Evolutionary conservation across 2,113 vertebrate genomes (phyloP), one percentile per base, ranked within the genome.

Genomic region (Blennius ocellaris): DNA sequence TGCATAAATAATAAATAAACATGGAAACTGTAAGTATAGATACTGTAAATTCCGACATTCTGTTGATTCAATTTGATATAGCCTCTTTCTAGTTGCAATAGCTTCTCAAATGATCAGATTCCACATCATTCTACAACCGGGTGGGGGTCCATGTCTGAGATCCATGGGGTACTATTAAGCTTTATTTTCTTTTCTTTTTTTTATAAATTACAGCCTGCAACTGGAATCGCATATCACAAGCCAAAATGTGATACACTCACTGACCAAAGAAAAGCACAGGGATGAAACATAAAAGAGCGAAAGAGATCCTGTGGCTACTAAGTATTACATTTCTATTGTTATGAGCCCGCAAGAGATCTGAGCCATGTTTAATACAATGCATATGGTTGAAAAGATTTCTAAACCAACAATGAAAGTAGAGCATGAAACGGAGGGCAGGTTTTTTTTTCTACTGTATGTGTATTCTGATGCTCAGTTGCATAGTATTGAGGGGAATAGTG

Each of bases 321-420:
- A 36, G 67, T 83, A 83, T 83, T 82, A 61, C 21, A 81, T 76
- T 85, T 71, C 72, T 14, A 66, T 85, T 85, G 77, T 80, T 63
- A 59, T 55, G 0, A 68, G 41, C 40, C 40, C 70, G 36, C 49
- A 51, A 70, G 52, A 50, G 58, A 76, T 78, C 58, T 17, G 37
- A 62, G 73, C 54, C 40, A 41, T 55, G 37, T 82, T 80, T 69
- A 54, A 81, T 73, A 70, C 63, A 69, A 44, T 72, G 45, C n/a
- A 11, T 64, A 36, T 75, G 76, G 83, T 52, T 84, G 45, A 82
- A 69, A 48, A 38, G 30, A 75, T 62, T 43, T 73, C 48, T 70
- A 47, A 56, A 16, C 15, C 17, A 14, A n/a, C 6, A 17, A 73
- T n/a, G 16, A 49, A 76, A 74, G 11, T 6, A 57, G 65, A 53